A percentile compares a stretch with the other conserved stretches of the same genome.
Conservation (phyloP, 2,888 invertebrate genomes). For the Suillia variegata region DNA sequence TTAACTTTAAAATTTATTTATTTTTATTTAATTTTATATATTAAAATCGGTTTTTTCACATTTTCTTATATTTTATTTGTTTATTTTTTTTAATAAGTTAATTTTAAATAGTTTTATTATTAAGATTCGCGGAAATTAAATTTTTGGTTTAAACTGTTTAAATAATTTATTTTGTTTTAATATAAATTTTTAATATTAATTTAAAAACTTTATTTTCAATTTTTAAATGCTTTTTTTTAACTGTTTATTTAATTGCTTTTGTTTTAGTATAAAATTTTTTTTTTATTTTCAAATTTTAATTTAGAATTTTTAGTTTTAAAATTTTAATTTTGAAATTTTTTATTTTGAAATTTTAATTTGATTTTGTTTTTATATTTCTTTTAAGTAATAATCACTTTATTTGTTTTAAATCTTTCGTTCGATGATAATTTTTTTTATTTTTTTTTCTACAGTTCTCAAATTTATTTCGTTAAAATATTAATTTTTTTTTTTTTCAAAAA, state of each 20-base stretch:
- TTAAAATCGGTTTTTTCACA: conserved; percentile 15
- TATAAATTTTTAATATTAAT: background rate
- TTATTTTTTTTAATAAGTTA: too few relatives aligned
- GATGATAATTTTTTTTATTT: conserved; percentile 4
- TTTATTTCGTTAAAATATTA: too few relatives aligned
- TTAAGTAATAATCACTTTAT: conserved; percentile 5
- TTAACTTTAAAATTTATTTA: conserved; percentile 7
- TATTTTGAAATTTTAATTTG: background rate
- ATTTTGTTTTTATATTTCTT: background rate
- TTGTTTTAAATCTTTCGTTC: conserved; percentile 5
- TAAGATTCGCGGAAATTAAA: too few relatives aligned
- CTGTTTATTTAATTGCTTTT: conserved; percentile 10
- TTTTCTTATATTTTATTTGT: conserved; percentile 14
- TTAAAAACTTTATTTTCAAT: background rate
- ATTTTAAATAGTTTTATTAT: too few relatives aligned
- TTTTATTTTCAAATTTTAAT: too few relatives aligned
- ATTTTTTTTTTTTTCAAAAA: too few relatives aligned
- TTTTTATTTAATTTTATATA: conserved; percentile 15
- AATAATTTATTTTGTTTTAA: background rate
- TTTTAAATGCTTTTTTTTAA: conserved; percentile 8
- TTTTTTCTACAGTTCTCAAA: conserved; percentile 2
- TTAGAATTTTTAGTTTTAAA: too few relatives aligned
- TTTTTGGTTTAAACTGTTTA: too few relatives aligned
- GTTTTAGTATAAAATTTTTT: too few relatives aligned
- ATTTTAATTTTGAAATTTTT: background rate